Base-by-base conservation (phyloP, 2,113 vertebrate species). In the Microcebus jonahi region DNA sequence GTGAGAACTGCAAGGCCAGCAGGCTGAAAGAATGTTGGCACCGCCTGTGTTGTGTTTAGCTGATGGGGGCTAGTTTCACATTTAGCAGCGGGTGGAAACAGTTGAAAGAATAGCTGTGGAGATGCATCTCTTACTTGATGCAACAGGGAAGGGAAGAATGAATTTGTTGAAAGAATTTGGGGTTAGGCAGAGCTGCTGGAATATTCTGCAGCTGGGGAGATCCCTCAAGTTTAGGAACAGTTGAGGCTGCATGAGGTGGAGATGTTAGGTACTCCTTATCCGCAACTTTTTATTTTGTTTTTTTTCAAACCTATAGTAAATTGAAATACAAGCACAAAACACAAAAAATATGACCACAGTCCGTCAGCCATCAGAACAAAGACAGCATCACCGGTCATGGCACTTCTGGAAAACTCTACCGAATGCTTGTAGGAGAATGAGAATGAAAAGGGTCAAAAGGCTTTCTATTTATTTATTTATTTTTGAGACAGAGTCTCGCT, bases 21-120 rank as follows among this genome's bases (percentile, higher is more conserved):
- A 20, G 0, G 21, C 55, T 1, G 13, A 3, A 1, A 29, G 55
- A 9, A 48, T 55, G 39, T 21, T 61, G 34, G 84, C 11, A 0
- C 34, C 2, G 9, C 20, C 13, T 6, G 55, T 2, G 14, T 59
- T 29, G 36, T 5, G 12, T 75, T 42, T 39, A 65, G 34, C n/a
- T 17, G 5, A 5, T 7, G 3, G 27, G 42, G 6, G 8, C 48
- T 25, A 21, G 53, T 29, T 76, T 81, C 18, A 14, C 50, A 11
- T 20, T 31, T 9, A 6, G 39, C 23, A 21, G 63, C 18, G 3
- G 2, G 34, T 0, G 70, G 53, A 65, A 84, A 42, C 27, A 5
- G 27, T 68, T 8, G 14, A 29, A n/a, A 45, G 55, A n/a, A 55
- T 17, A 55, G 57, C 17, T 34, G 9, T 42, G 91, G 55, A 31